These are phyloP conservation scores for Amphipyra tragopoginis DNA, from an alignment of 2,888 invertebrate genomes.

Conservation along the genomic window DNA sequence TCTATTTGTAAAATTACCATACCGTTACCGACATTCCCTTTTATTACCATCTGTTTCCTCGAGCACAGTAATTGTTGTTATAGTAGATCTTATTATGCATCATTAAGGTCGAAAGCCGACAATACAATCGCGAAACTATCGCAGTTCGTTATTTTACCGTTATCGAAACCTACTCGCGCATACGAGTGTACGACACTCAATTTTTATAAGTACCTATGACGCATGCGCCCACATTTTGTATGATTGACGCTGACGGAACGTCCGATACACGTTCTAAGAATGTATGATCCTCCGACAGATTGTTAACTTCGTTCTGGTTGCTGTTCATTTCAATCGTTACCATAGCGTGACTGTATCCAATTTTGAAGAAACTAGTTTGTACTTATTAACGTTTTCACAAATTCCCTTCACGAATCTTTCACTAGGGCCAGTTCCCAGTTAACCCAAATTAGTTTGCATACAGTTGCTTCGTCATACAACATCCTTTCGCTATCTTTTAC, in stretches of 20 bases:
- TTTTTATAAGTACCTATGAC: conserved; percentile 78
- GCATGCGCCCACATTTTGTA: conserved; percentile 67
- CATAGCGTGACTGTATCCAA: background rate
- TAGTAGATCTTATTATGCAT: conserved; percentile 54
- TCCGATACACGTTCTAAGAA: conserved; percentile 40
- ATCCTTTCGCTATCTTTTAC: background rate
- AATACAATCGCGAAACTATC: conserved; percentile 61
- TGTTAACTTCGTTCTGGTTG: background rate
- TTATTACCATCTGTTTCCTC: conserved; percentile 20
- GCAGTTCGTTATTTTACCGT: conserved; percentile 75
- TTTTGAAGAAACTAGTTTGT: conserved; percentile 1
- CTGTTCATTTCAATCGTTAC: conserved; percentile 8
- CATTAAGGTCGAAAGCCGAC: conserved; percentile 53
- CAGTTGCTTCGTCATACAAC: conserved; percentile 1
- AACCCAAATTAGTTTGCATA: background rate
- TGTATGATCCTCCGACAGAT: conserved; percentile 32
- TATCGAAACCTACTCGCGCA: conserved; percentile 66
- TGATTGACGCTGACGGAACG: conserved; percentile 32
- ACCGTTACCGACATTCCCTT: conserved; percentile 25
- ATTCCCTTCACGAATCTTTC: background rate
- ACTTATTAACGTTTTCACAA: background rate
- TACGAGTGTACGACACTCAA: conserved; percentile 62
- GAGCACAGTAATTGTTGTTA: conserved; percentile 24
- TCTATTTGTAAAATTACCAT: background rate
- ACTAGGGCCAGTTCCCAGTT: background rate